Conservation (phyloP, 1,140 invertebrate genomes). For the Diorhabda elongata region DNA sequence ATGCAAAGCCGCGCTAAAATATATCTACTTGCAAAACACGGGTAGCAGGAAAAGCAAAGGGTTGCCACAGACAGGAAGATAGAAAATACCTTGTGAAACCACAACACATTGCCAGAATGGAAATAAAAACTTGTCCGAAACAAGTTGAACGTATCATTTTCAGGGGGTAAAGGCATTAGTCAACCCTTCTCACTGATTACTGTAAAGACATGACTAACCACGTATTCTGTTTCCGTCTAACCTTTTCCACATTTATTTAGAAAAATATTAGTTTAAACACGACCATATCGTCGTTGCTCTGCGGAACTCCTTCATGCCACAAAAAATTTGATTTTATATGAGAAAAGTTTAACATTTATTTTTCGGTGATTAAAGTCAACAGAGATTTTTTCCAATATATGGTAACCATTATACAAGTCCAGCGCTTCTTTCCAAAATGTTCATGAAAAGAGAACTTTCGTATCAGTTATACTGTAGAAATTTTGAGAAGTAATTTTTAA, state of each 20-base stretch:
- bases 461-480: too few species aligned
- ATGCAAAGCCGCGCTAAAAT: not conserved
- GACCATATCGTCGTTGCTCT: too few species aligned
- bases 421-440: too few species aligned
- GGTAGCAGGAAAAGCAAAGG: not conserved
- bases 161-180: slow-evolving; percentile 8
- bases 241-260: slow-evolving; percentile 6
- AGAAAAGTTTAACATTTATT: too few species aligned
- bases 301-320: too few species aligned
- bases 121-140: slow-evolving; percentile 8
- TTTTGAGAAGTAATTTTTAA: too few species aligned
- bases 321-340: too few species aligned
- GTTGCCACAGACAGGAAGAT: not conserved
- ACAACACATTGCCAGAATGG: slow-evolving; percentile 11
- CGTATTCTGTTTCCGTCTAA: slow-evolving; percentile 10
- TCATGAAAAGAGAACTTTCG: too few species aligned
- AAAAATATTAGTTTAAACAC: not conserved
- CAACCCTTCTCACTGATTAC: slow-evolving; percentile 12
- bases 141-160: slow-evolving; percentile 6
- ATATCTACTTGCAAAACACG: not conserved
- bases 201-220: slow-evolving; percentile 12
- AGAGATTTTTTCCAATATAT: too few species aligned
- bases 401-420: too few species aligned
- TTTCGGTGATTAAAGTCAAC: too few species aligned
- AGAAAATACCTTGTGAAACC: slow-evolving; percentile 14